Percentiles rank a stretch among this genome's conserved stretches.
Conservation (phyloP, 2,113 vertebrate genomes). For the Dipodomys ordii region DNA sequence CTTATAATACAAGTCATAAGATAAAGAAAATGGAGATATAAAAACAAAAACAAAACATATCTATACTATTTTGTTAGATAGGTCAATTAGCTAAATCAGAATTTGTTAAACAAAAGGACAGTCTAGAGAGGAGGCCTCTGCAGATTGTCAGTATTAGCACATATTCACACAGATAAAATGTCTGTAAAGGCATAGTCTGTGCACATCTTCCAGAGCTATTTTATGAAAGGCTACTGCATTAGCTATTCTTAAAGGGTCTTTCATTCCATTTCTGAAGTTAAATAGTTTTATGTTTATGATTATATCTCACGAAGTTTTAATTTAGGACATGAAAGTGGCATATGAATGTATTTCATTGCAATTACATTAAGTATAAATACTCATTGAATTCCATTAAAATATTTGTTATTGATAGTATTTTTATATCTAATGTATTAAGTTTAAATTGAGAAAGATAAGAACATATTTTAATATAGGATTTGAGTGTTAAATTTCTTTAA, state of each 20-base stretch:
- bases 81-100: neutral
- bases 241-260: neutral
- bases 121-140: neutral
- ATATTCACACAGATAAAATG: neutral
- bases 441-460: slow-evolving; percentile 53
- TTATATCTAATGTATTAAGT: neutral
- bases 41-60: neutral
- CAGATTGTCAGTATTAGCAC: neutral
- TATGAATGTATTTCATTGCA: neutral
- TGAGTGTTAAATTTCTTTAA: slow-evolving; percentile 72
- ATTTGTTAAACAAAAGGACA: neutral
- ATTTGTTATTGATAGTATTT: slow-evolving; percentile 6
- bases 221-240: neutral
- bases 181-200: neutral
- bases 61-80: neutral
- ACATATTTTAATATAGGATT: slow-evolving; percentile 42
- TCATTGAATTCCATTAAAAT: neutral
- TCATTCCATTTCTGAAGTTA: neutral
- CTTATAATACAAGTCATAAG: neutral
- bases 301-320: slow-evolving; percentile 9
- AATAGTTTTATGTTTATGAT: slow-evolving; percentile 7
- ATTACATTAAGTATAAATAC: slow-evolving; percentile 19
- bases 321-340: neutral
- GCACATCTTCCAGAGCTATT: neutral
- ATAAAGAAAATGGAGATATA: neutral